A percentile compares a stretch with the other conserved stretches of the same genome.
Conservation (phyloP, 1,140 invertebrate genomes). For the Stegodyphus dumicola region DNA sequence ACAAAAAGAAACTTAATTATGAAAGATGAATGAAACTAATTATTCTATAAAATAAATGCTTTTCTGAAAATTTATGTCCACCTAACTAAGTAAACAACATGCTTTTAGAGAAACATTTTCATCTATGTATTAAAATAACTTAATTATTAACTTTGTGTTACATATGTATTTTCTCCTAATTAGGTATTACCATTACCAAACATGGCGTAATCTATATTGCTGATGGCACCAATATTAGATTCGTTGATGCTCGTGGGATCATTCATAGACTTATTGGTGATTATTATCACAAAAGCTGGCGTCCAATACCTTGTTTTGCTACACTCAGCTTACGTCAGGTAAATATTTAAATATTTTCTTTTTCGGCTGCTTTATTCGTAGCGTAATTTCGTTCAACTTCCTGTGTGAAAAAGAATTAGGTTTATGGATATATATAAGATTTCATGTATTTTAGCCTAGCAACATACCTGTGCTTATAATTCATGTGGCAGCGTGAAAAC, state of each 20-base stretch:
- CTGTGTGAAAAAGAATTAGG: too few species aligned
- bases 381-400: too few species aligned
- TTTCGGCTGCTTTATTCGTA: neutral
- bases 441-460: too few species aligned
- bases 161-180: neutral
- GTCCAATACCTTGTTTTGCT: conserved; percentile 80
- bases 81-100: neutral
- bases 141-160: neutral
- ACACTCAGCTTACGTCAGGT: conserved; percentile 50
- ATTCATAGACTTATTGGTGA: conserved; percentile 91
- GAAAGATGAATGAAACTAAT: too few species aligned
- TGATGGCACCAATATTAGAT: conserved; percentile 91
- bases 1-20: too few species aligned
- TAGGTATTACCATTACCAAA: conserved; percentile 85
- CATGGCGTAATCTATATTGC: conserved; percentile 91
- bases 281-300: conserved; percentile 91
- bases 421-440: too few species aligned
- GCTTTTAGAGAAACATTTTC: neutral
- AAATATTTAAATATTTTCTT: neutral
- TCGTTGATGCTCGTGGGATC: conserved; percentile 87
- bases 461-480: too few species aligned
- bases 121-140: too few species aligned
- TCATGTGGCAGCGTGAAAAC: too few species aligned
- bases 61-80: neutral
- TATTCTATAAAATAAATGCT: too few species aligned